Conservation (phyloP, 1,140 invertebrate species). For the Rhagoletis zephyria region DNA sequence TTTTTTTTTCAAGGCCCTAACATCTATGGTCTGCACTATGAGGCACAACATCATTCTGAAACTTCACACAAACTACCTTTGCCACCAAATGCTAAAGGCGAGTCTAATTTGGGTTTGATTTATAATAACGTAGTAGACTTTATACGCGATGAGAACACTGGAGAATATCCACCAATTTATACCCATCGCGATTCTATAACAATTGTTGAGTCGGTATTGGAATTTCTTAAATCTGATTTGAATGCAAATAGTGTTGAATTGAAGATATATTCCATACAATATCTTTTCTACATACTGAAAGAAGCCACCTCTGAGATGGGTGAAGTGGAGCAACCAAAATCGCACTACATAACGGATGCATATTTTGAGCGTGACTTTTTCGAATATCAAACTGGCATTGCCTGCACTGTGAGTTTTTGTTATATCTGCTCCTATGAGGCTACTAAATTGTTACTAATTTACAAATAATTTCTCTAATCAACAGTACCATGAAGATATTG, state of each 20-base stretch:
- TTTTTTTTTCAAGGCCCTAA: conserved; percentile 6
- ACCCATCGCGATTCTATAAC: conserved; percentile 60
- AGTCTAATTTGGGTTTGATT: conserved; percentile 61
- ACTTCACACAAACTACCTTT: conserved; percentile 65
- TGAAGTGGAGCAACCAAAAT: conserved; percentile 55
- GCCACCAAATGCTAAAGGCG: conserved; percentile 66
- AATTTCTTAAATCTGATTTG: conserved; percentile 59
- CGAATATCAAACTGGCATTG: conserved; percentile 62
- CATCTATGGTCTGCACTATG: conserved; percentile 63
- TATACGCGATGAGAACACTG: conserved; percentile 24
- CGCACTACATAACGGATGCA: conserved; percentile 59
- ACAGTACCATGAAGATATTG: conserved; percentile 65
- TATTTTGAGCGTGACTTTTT: conserved; percentile 63
- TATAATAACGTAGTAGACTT: conserved; percentile 62
- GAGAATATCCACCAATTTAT: conserved; percentile 60
- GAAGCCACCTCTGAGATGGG: conserved; percentile 59
- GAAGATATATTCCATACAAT: conserved; percentile 63
- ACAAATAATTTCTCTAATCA: conserved; percentile 32
- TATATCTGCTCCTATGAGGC: not conserved
- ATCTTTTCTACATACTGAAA: conserved; percentile 65
- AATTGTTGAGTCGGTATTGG: conserved; percentile 64
- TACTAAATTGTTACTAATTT: not conserved
- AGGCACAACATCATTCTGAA: conserved; percentile 60
- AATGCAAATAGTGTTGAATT: conserved; percentile 49
- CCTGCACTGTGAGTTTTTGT: conserved; percentile 61